Evolutionary conservation across 2,113 vertebrate species (phyloP), one percentile per base, ranked within the genome.

Genomic region (Hiodon alosoides): DNA sequence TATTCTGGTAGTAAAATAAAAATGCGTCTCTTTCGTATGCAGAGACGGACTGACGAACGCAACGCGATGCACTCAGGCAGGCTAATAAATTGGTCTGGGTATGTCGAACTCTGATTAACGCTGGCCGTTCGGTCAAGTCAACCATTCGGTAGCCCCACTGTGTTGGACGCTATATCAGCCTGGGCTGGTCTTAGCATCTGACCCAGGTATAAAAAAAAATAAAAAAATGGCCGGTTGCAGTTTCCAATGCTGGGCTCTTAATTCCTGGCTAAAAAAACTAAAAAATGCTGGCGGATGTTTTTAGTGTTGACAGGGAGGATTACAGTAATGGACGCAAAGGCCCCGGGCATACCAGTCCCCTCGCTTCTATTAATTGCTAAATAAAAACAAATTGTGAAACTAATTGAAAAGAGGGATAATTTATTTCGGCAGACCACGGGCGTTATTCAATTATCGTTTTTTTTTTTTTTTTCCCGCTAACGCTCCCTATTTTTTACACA

Each of bases 331-430:
- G 76, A 80, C 83, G 83, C 55, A 73, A 85, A 79, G 81, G 87
- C 89, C 88, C 1, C 71, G 79, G 82, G 90, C 88, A 82, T 82
- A 85, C 82, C 86, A 87, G 87, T 83, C 82, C 31, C 60, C 66
- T 83, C 83, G 89, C 84, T 90, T 87, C 87, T 85, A 90, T 90
- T 91, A 89, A 92, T 92, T 90, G 90, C 86, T 89, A 91, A 92
- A 91, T 92, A 90, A 90, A 91, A 91, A 92, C 87, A 85, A 92
- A 91, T 89, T 86, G 89, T 90, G 85, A 90, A 92, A 89, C 88
- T 90, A 91, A 91, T 90, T 92, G 89, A 90, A 90, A 89, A 87
- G 85, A 84, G 86, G 83, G 86, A 84, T 88, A 88, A 91, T 90
- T 90, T 83, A 91, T 90, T 90, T 86, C 81, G 81, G 86, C 81